A percentile compares a stretch with the other conserved stretches of the same genome.
phyloP scores from a whole-genome alignment of 2,113 vertebrate species.

The Phyllostomus discolor region DNA sequence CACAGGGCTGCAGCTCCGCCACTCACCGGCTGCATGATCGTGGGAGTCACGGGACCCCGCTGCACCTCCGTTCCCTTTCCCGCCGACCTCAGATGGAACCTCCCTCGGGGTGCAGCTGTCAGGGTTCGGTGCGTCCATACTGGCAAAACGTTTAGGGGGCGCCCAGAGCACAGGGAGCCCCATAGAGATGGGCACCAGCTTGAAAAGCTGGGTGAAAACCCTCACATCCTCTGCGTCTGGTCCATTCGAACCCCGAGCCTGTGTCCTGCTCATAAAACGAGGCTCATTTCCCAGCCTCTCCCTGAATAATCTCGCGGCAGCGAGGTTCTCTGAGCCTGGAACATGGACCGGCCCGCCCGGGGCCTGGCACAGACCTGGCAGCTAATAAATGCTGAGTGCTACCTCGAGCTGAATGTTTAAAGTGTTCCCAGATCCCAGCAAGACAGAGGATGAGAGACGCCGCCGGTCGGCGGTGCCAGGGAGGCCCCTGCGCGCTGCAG shows the following conservation, averaged over 20 bases:
- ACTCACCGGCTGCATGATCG: too few relatives aligned
- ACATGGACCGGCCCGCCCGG: background rate
- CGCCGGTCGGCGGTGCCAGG: background rate
- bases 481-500: background rate
- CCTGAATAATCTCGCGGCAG: background rate
- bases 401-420: background rate
- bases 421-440: conserved; percentile 46
- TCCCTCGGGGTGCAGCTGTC: background rate
- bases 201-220: background rate
- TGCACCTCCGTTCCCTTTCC: background rate
- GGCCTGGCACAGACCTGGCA: background rate
- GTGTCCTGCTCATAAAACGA: background rate
- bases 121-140: background rate
- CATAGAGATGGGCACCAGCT: background rate
- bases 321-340: background rate
- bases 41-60: background rate
- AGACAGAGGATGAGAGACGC: conserved; percentile 10
- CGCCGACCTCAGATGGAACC: background rate
- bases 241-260: background rate
- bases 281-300: background rate
- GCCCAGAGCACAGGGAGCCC: background rate
- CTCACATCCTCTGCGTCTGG: background rate
- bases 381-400: background rate
- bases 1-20: background rate
- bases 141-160: background rate